Base-by-base conservation (phyloP, 1,140 invertebrate genomes). In the Zaprionus ghesquierei region DNA sequence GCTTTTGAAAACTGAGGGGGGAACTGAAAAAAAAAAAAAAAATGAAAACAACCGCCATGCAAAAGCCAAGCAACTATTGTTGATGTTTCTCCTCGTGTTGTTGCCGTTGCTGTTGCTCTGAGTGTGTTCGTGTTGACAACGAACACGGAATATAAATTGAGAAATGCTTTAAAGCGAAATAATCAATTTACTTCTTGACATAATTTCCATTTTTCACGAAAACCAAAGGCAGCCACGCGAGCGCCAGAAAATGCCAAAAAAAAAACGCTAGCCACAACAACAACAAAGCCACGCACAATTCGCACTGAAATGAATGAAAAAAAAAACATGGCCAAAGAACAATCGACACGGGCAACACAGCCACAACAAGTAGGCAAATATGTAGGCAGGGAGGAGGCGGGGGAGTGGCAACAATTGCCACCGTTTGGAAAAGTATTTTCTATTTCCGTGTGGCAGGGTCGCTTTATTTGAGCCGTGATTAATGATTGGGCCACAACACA, bases 161-260 rank as follows among this genome's bases (percentile, higher is more conserved):
- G 90, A 89, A 91, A 85, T 90, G 82, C 82, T 91, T 90, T 90
- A 90, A 90, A 91, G 90, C 90, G 86, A 90, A 91, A 90, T 91
- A 91, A 91, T 91, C 90, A 91, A 91, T 91, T 91, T 91, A 90
- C 89, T 90, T 90, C 80, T 85, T 91, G 90, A 91, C 90, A 91
- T 90, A 91, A 91, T 91, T 91, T 91, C 90, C 82, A 91, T 91
- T 91, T 91, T 91, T 91, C 90, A 91, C 77, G 84, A 87, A n/a
- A 89, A 81, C 79, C 79, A 64, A 82, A 66, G 60, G 81, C 82
- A 86, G 71, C 75, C 78, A 86, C 69, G 65, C 71, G 84, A 76
- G 50, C 62, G 13, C 41, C 29, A 65, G 46, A 75, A 75, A 86
- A 72, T 75, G 78, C 60, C 58, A 59, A 77, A 62, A 76, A 72